Base-by-base conservation (phyloP, 2,797 vertebrate species). In the Siniperca scherzeri region DNA sequence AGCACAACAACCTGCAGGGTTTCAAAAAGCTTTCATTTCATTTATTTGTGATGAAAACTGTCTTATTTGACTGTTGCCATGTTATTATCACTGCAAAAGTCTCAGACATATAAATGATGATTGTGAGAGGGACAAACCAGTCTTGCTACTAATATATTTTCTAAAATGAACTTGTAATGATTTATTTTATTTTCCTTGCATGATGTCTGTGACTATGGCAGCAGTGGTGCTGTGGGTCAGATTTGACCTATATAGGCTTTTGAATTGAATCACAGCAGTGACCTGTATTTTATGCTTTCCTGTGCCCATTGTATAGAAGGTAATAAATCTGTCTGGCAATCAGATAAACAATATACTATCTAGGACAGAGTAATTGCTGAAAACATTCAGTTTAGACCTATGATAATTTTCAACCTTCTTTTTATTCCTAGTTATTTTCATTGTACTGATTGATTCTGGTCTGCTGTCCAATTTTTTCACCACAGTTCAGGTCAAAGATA, bases 261-360 rank as follows among this genome's bases (percentile, higher is more conserved):
- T 74, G 44, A 72, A 83, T 73, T 61, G 66, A 86, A 88, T 79
- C 72, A 80, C 70, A 70, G 71, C 59, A 33, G 21, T 84, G 84
- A 86, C 84, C 78, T 81, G 73, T 74, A 82, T 88, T 78, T 81
- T 38, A 71, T 85, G 68, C 52, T 53, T 88, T 82, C 48, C 74
- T 81, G 50, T 77, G 61, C 70, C 46, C 38, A 74, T 80, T 80
- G 75, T 57, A 59, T 74, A 69, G 66, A 62, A 75, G 50, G 70
- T 75, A 77, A 80, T 83, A 70, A 77, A 79, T 81, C 78, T 77
- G 53, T 74, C 50, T 84, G 82, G 48, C 71, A 70, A 74, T 86
- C 75, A 80, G 62, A 86, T 86, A 74, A 84, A 84, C 68, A 77
- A 60, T 59, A 40, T 27, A 52, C 21, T 74, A 82, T 85, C 59